A percentile compares a stretch with the other conserved stretches of the same genome.
Conservation (phyloP, 1,140 invertebrate species). For the Campoletis sonorensis region DNA sequence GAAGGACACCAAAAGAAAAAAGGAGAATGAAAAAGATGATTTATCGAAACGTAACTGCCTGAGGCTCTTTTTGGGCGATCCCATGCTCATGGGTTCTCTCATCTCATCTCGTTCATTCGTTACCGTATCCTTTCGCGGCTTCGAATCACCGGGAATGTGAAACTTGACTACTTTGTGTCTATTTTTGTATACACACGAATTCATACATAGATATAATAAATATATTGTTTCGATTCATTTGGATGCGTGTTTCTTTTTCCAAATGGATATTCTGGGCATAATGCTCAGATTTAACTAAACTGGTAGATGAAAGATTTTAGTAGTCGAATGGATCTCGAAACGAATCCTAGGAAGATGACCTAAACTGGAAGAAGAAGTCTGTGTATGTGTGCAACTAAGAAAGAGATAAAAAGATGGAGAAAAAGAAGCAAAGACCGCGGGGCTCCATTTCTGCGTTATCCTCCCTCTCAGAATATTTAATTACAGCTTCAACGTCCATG, state of each 20-base stretch:
- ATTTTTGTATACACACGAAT: slow-evolving; percentile 36
- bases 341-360: slow-evolving; percentile 38
- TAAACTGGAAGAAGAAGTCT: slow-evolving; percentile 20
- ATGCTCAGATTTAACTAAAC: slow-evolving; percentile 22
- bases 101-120: slow-evolving; percentile 36
- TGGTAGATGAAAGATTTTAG: background rate
- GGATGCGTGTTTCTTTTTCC: slow-evolving; percentile 32
- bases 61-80: slow-evolving; percentile 55
- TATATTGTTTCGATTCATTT: slow-evolving; percentile 17
- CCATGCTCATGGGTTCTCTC: slow-evolving; percentile 31
- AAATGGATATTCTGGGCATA: slow-evolving; percentile 6
- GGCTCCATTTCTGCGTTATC: slow-evolving; percentile 34
- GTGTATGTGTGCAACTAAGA: background rate
- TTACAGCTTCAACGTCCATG: slow-evolving; percentile 65
- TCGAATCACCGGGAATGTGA: slow-evolving; percentile 26
- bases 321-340: slow-evolving; percentile 33
- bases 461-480: slow-evolving; percentile 67
- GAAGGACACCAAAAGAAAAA: slow-evolving; percentile 6
- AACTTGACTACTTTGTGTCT: slow-evolving; percentile 55
- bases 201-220: slow-evolving; percentile 21
- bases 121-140: slow-evolving; percentile 8
- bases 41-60: slow-evolving; percentile 75
- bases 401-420: background rate
- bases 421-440: slow-evolving; percentile 30
- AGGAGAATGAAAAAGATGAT: slow-evolving; percentile 71